Base-by-base conservation (phyloP, 2,888 invertebrate species). In the Lithophane semibrunnea region DNA sequence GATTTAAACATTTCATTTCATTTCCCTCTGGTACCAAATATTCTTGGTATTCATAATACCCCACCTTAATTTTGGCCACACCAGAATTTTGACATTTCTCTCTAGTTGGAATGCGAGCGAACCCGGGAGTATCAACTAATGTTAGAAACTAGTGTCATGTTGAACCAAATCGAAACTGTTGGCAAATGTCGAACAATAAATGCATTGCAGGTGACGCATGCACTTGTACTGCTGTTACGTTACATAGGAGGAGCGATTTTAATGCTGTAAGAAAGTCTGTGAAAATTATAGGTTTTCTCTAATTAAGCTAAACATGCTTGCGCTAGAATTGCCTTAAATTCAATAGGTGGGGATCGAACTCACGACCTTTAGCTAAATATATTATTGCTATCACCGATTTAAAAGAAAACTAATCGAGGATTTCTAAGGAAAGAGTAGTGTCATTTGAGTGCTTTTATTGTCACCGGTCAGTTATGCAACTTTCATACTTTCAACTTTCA, bases 171-270 rank as follows among this genome's bases (percentile, higher is more conserved):
- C 56, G 76, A 77, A 75, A 61, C 79, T 66, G 87, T 88, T 88
- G 88, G 88, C 88, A 86, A 88, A 79, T 88, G 88, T 83, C 86
- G 84, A 83, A 87, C 88, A 86, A 88, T 83, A 85, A 86, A 88
- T 86, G 83, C 88, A 88, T 83, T 68, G 71, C 75, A 70, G 75
- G 81, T 87, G 85, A 84, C 87, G 84, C 85, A 83, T 83, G 84
- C 74, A 47, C 76, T 63, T 52, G 60, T 2, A 12, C 16, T 24
- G 21, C 9, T 9, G n/a, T 16, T 52, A 66, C 8, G 16, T 58
- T 73, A 56, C 56, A 10, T 16, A 60, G 9, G 79, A 73, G 54
- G 5, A 84, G 85, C 84, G 79, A 66, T 56, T 79, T 64, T 12
- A 2, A n/a, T 18, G 29, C 13, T 24, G 18, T 42, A 52, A 49